phyloP scores from a whole-genome alignment of 2,113 vertebrate species.

The Ptilonorhynchus violaceus region DNA sequence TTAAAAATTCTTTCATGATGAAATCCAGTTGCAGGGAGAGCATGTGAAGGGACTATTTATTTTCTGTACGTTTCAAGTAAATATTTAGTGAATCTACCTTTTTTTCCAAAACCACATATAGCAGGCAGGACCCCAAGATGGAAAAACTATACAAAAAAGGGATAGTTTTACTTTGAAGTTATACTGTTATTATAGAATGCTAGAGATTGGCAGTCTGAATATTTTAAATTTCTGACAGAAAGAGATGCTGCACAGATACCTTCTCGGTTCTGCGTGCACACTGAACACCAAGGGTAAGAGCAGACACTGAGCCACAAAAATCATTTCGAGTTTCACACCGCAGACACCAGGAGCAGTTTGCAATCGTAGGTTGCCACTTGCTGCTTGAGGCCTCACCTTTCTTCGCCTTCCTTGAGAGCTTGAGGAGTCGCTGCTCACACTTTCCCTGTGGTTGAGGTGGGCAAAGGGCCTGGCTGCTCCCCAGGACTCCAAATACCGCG shows the following conservation, averaged over 20 bases:
- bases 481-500: constrained; percentile 96
- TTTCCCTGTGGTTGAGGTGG: constrained; percentile 89
- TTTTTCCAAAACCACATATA: not conserved
- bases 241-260: not conserved
- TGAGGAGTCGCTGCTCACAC: constrained; percentile 79
- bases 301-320: not conserved
- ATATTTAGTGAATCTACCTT: not conserved
- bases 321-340: not conserved
- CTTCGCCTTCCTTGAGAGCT: constrained; percentile 73
- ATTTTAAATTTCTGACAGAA: not conserved
- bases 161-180: not conserved
- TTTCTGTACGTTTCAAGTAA: not conserved
- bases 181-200: not conserved
- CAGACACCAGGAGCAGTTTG: rapidly evolving
- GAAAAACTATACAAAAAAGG: not conserved
- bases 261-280: not conserved
- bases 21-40: not conserved
- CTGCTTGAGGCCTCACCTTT: constrained; percentile 71
- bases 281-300: not conserved
- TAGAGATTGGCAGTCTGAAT: not conserved
- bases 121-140: not conserved
- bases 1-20: not conserved
- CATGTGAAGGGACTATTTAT: not conserved
- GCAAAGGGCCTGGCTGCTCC: constrained; percentile 94
- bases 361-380: rapidly evolving